Conservation (phyloP, 1,140 invertebrate species). For the Venturia canescens region DNA sequence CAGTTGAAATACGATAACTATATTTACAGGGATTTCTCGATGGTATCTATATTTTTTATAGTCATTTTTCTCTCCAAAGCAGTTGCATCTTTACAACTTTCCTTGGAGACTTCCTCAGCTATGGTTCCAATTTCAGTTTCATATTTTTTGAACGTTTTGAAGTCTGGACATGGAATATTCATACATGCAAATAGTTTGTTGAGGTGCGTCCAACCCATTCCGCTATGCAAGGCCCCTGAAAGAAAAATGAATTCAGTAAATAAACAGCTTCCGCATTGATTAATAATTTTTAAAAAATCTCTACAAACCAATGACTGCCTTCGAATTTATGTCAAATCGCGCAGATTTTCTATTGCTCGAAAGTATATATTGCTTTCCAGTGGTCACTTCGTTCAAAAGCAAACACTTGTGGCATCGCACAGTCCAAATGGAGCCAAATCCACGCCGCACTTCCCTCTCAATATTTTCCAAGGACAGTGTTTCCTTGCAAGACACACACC, state of each 20-base stretch:
- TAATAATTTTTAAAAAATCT: neutral
- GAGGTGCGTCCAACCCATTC: conserved; percentile 49
- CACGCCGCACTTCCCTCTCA: conserved; percentile 37
- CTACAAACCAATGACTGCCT: conserved; percentile 29
- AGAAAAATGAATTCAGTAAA: neutral
- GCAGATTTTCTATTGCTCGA: neutral
- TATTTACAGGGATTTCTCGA: neutral
- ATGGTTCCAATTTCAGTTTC: conserved; percentile 45
- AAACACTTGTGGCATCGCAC: conserved; percentile 52
- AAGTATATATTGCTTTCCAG: conserved; percentile 18
- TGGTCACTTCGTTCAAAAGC: conserved; percentile 42
- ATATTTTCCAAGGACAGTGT: conserved; percentile 46
- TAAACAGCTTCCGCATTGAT: neutral
- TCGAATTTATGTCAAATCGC: conserved; percentile 32
- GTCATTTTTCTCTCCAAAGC: conserved; percentile 37
- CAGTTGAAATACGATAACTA: neutral
- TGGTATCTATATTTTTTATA: conserved; percentile 5
- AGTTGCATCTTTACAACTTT: conserved; percentile 36
- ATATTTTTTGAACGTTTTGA: conserved; percentile 48
- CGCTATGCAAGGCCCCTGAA: conserved; percentile 44
- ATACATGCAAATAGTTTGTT: conserved; percentile 48
- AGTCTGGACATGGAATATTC: conserved; percentile 47
- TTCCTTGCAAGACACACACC: conserved; percentile 46
- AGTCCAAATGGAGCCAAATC: conserved; percentile 45
- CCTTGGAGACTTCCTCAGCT: conserved; percentile 23